phyloP scores from a whole-genome alignment of 1,140 invertebrate species.

The Drosophila tani region DNA sequence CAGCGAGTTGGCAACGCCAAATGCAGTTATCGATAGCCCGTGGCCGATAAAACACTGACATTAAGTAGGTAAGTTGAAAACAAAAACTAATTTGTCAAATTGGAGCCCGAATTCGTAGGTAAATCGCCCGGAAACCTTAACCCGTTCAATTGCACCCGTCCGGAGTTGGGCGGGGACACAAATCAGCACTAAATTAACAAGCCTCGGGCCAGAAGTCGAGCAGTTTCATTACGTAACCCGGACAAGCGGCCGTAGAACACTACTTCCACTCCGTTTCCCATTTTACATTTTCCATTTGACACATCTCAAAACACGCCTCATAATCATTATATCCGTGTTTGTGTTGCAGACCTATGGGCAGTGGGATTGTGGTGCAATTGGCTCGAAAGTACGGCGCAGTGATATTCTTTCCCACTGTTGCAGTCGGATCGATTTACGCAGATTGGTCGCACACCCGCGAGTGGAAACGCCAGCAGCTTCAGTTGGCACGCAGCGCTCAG shows the following conservation, averaged over 20 bases:
- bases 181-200: neutral
- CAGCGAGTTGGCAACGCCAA: slow-evolving; percentile 26
- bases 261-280: slow-evolving; percentile 1
- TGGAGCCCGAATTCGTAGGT: slow-evolving; percentile 6
- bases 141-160: neutral
- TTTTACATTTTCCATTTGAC: slow-evolving; percentile 20
- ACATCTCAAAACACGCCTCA: slow-evolving; percentile 4
- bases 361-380: slow-evolving; percentile 69
- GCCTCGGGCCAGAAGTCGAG: neutral
- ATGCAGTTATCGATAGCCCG: slow-evolving; percentile 36
- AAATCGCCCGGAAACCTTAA: neutral
- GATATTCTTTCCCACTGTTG: slow-evolving; percentile 88
- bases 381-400: slow-evolving; percentile 87
- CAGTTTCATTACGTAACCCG: slow-evolving; percentile 42
- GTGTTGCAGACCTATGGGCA: slow-evolving; percentile 78
- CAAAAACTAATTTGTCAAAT: slow-evolving; percentile 47
- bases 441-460: slow-evolving; percentile 89
- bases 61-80: slow-evolving; percentile 54
- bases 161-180: neutral
- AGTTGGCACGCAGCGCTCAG: slow-evolving; percentile 63
- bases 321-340: slow-evolving; percentile 41
- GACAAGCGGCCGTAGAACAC: neutral
- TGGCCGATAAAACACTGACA: slow-evolving; percentile 18
- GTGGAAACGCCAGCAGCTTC: slow-evolving; percentile 88
- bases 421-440: slow-evolving; percentile 87